Evolutionary conservation across 37 sponge, comb jelly and placozoan genomes (phyloP).

Genomic region (Chondrilla cf. caribensis): DNA sequence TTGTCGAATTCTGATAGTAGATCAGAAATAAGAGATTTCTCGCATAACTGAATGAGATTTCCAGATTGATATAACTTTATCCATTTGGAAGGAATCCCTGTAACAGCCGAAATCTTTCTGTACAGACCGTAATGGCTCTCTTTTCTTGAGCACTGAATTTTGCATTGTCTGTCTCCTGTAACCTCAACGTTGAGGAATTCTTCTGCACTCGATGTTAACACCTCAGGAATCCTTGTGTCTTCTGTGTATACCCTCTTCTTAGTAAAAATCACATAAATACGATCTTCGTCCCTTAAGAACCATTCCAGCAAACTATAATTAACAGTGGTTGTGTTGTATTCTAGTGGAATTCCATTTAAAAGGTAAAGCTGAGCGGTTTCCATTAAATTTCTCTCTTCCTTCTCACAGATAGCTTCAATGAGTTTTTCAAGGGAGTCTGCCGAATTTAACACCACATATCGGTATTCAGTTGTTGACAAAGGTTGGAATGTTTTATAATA

Average conservation of each 20-base stretch:
- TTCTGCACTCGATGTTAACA: too few relatives aligned
- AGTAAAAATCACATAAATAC: not conserved
- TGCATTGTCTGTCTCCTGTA: not conserved
- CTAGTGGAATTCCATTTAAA: not conserved
- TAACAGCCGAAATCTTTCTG: not conserved
- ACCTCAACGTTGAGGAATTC: too few relatives aligned
- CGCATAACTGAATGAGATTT: not conserved
- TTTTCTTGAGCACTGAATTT: not conserved
- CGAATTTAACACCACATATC: not conserved
- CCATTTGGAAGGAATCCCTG: not conserved
- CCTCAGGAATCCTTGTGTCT: too few relatives aligned
- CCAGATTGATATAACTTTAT: not conserved
- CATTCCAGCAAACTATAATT: not conserved
- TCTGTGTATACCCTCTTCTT: too few relatives aligned
- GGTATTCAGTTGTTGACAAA: too few relatives aligned
- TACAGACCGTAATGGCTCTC: not conserved
- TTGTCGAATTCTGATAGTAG: not conserved
- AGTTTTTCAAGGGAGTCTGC: not conserved
- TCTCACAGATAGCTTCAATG: not conserved
- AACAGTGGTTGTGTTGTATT: not conserved
- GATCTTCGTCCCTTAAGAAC: not conserved
- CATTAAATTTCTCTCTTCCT: not conserved
- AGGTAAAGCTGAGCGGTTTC: not conserved
- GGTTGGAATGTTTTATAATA: too few relatives aligned
- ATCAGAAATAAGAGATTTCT: not conserved